phyloP scores from a whole-genome alignment of 2,888 invertebrate species.

The Laspeyria flexula region DNA sequence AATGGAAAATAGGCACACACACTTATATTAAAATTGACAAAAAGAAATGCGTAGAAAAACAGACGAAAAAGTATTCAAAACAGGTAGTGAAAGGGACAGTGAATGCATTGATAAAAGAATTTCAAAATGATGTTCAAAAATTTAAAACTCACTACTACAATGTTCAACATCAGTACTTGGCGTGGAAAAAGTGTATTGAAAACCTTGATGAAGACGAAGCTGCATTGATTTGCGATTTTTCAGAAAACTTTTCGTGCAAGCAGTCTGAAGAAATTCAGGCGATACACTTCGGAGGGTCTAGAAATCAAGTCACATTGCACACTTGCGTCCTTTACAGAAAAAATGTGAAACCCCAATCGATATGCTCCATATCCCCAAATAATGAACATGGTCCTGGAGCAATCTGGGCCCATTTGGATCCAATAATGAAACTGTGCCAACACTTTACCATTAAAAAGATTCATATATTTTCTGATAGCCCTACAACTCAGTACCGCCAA shows the following conservation, averaged over 20 bases:
- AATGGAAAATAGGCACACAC: conserved; percentile 14
- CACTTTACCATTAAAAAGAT: too few relatives aligned
- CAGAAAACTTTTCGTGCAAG: conserved; percentile 23
- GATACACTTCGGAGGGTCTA: conserved; percentile 32
- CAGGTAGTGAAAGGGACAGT: conserved; percentile 1
- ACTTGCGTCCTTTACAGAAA: conserved; percentile 16
- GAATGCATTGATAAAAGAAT: conserved; percentile 4
- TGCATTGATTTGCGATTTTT: conserved; percentile 19
- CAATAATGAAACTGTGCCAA: conserved; percentile 1
- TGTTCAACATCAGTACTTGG: conserved; percentile 10
- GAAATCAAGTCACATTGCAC: conserved; percentile 32
- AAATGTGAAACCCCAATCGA: conserved; percentile 13
- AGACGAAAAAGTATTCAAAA: conserved; percentile 12
- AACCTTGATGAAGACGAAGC: conserved; percentile 18
- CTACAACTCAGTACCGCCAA: conserved; percentile 4
- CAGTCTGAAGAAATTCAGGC: conserved; percentile 21
- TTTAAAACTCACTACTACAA: conserved; percentile 8
- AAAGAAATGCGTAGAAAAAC: conserved; percentile 12
- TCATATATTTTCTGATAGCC: conserved; percentile 3
- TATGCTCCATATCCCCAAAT: conserved; percentile 2
- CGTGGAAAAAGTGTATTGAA: conserved; percentile 13
- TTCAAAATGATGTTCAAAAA: conserved; percentile 5
- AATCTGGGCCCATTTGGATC: conserved; percentile 4
- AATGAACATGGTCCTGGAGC: conserved; percentile 9
- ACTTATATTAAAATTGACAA: conserved; percentile 12